These are phyloP conservation scores for Autographa gamma DNA, from an alignment of 2,888 invertebrate species.

Conservation along the genomic window DNA sequence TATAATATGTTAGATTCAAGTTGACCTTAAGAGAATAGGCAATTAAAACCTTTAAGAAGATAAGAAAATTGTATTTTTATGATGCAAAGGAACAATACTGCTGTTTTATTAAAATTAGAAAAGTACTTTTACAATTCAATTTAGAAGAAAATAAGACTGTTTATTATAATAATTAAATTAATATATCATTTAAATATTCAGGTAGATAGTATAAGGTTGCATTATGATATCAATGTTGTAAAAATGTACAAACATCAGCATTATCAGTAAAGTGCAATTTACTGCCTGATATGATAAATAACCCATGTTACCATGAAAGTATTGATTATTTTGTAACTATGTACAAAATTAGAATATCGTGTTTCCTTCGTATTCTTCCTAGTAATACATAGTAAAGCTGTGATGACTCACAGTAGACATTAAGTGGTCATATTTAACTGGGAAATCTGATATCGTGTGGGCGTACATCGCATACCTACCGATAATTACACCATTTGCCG, in stretches of 20 bases:
- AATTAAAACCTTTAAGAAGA: not conserved
- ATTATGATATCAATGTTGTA: not conserved
- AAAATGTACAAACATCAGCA: not conserved
- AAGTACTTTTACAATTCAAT: too few species aligned
- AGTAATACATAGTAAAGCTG: constrained; percentile 10
- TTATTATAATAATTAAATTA: too few species aligned
- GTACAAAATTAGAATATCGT: constrained; percentile 18
- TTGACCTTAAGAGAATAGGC: not conserved
- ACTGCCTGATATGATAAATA: not conserved
- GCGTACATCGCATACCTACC: constrained; percentile 84
- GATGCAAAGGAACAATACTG: too few species aligned
- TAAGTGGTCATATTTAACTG: constrained; percentile 17
- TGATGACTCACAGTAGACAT: constrained; percentile 39
- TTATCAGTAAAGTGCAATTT: constrained; percentile 3
- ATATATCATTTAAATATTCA: too few species aligned
- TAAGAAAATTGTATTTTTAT: not conserved
- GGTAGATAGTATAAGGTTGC: too few species aligned
- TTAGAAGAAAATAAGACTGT: too few species aligned
- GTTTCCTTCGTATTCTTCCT: constrained; percentile 13
- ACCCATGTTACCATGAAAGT: constrained; percentile 31
- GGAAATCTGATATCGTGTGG: constrained; percentile 40
- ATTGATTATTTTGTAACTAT: constrained; percentile 39
- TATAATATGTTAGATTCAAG: not conserved
- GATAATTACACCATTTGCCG: constrained; percentile 98
- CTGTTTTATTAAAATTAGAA: too few species aligned